Conservation (phyloP, 2,888 invertebrate species). For the Amitus sp. region DNA sequence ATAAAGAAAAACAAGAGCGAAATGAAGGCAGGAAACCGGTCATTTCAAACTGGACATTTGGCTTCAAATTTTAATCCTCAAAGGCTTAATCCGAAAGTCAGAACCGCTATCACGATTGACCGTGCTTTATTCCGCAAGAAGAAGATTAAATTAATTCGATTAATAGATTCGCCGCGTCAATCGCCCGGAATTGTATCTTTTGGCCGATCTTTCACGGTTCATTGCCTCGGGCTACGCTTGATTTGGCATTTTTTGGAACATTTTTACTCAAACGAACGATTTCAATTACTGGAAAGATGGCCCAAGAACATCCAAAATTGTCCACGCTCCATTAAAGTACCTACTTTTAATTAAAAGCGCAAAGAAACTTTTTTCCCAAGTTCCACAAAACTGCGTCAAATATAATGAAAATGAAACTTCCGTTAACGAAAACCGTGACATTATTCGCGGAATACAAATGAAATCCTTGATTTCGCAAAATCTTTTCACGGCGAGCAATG, state of each 20-base stretch:
- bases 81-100: slow-evolving; percentile 55
- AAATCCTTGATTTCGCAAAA: slow-evolving; percentile 3
- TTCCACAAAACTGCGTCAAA: not conserved
- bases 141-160: slow-evolving; percentile 63
- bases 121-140: slow-evolving; percentile 52
- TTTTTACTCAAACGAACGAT: not conserved
- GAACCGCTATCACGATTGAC: slow-evolving; percentile 59
- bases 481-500: slow-evolving; percentile 12
- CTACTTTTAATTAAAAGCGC: too few relatives aligned
- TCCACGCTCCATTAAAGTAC: too few relatives aligned
- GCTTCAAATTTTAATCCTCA: slow-evolving; percentile 50
- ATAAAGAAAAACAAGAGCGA: slow-evolving; percentile 8
- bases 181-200: slow-evolving; percentile 33
- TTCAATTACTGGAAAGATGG: too few relatives aligned
- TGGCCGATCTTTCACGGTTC: slow-evolving; percentile 28
- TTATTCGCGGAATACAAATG: not conserved
- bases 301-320: too few relatives aligned
- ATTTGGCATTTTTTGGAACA: not conserved
- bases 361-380: too few relatives aligned
- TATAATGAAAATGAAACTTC: slow-evolving; percentile 1
- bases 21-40: slow-evolving; percentile 33
- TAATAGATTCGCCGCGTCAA: slow-evolving; percentile 55
- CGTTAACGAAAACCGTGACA: not conserved
- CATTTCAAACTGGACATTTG: slow-evolving; percentile 41
- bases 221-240: slow-evolving; percentile 16